phyloP scores from a whole-genome alignment of 1,140 invertebrate species.

The Goniozus legneri region DNA sequence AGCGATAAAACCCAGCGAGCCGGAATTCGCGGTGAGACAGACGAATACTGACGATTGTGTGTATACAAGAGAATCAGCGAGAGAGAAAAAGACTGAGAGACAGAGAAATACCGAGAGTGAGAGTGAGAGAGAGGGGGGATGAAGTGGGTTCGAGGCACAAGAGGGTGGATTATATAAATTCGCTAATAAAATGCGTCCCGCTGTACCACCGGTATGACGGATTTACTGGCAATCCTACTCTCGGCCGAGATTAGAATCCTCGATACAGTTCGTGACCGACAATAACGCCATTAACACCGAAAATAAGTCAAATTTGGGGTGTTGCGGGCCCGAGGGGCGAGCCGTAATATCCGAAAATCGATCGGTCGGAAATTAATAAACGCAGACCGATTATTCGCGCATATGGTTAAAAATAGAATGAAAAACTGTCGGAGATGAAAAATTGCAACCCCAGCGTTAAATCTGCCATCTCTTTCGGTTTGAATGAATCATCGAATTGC shows the following conservation, averaged over 20 bases:
- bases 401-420: too few species aligned
- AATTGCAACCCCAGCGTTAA: too few species aligned
- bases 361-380: too few species aligned
- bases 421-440: too few species aligned
- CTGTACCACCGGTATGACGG: too few species aligned
- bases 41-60: neutral
- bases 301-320: neutral
- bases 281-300: neutral
- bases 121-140: neutral
- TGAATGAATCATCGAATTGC: too few species aligned
- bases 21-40: conserved; percentile 14
- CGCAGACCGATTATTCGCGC: too few species aligned
- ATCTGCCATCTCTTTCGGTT: too few species aligned
- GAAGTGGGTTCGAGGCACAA: neutral
- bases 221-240: neutral
- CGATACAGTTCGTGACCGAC: too few species aligned
- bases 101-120: neutral
- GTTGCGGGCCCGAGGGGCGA: too few species aligned
- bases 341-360: too few species aligned
- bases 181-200: conserved; percentile 6
- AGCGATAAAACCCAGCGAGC: conserved; percentile 3
- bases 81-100: neutral
- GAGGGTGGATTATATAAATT: conserved; percentile 6
- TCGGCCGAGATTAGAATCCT: too few species aligned
- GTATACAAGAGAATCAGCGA: neutral